Evolutionary conservation across 2,888 invertebrate genomes (phyloP).

Genomic region (Sepiola atlantica): DNA sequence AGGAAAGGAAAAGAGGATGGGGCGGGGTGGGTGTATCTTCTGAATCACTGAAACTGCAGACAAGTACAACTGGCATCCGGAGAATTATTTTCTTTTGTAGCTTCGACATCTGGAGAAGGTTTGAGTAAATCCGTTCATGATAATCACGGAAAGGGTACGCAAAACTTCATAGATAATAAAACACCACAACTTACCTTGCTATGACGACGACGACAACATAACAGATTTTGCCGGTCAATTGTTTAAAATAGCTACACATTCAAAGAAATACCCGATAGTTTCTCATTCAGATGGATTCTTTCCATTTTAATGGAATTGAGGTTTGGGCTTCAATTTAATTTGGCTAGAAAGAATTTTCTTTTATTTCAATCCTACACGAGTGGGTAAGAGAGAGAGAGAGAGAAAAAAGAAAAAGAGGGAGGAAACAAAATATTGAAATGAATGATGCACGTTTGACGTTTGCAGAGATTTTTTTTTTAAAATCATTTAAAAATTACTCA

Average conservation of each 20-base stretch:
- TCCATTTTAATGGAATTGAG: not conserved
- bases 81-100: not conserved
- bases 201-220: too few relatives aligned
- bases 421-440: not conserved
- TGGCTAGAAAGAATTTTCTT: not conserved
- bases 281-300: not conserved
- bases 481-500: not conserved
- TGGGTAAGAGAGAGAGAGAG: not conserved
- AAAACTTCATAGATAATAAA: conserved; percentile 1
- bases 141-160: not conserved
- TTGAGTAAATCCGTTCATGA: not conserved
- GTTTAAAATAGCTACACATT: not conserved
- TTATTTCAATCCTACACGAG: not conserved
- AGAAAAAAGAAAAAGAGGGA: not conserved
- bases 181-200: conserved; percentile 11
- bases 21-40: not conserved
- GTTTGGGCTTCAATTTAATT: not conserved
- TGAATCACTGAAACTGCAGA: conserved; percentile 19
- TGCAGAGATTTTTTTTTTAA: not conserved
- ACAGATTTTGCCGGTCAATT: not conserved
- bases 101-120: not conserved
- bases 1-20: not conserved
- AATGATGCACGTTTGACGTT: not conserved
- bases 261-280: not conserved
- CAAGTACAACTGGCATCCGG: not conserved